Evolutionary conservation across 1,140 invertebrate species (phyloP).

Genomic region (Aphidius gifuensis): DNA sequence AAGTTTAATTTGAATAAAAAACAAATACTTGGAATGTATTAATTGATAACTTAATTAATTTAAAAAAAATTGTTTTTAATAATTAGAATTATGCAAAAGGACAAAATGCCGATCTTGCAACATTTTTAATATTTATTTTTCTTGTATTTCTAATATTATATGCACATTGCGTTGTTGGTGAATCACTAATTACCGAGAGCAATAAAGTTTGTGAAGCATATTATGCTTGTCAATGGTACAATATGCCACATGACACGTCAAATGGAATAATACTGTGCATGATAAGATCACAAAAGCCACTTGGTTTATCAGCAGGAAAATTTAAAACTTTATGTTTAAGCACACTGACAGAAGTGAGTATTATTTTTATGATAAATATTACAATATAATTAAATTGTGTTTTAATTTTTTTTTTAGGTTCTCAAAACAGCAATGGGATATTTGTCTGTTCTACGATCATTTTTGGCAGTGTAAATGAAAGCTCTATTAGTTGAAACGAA

Average conservation of each 20-base stretch:
- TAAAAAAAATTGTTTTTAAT: too few relatives aligned
- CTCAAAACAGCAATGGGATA: constrained; percentile 19
- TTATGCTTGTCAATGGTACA: constrained; percentile 31
- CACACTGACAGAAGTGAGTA: constrained; percentile 34
- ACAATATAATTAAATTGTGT: background rate
- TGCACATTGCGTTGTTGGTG: constrained; percentile 37
- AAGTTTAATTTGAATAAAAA: constrained; percentile 7
- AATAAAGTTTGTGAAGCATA: constrained; percentile 27
- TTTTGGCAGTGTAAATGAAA: background rate
- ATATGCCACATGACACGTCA: constrained; percentile 24
- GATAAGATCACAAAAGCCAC: constrained; percentile 23
- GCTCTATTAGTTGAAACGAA: too few relatives aligned
- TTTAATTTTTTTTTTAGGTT: constrained; percentile 24
- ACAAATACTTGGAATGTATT: background rate
- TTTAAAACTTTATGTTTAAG: constrained; percentile 31
- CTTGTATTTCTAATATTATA: constrained; percentile 39
- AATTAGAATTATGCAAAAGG: constrained; percentile 33
- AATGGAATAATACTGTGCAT: constrained; percentile 31
- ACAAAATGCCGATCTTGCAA: constrained; percentile 34
- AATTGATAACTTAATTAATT: too few relatives aligned
- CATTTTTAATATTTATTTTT: constrained; percentile 38
- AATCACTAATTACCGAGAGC: constrained; percentile 39
- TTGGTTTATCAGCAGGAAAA: constrained; percentile 34
- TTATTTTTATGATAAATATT: background rate
- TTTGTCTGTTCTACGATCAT: constrained; percentile 7